Evolutionary conservation across 2,113 vertebrate genomes (phyloP).

Genomic region (Pantherophis guttatus): DNA sequence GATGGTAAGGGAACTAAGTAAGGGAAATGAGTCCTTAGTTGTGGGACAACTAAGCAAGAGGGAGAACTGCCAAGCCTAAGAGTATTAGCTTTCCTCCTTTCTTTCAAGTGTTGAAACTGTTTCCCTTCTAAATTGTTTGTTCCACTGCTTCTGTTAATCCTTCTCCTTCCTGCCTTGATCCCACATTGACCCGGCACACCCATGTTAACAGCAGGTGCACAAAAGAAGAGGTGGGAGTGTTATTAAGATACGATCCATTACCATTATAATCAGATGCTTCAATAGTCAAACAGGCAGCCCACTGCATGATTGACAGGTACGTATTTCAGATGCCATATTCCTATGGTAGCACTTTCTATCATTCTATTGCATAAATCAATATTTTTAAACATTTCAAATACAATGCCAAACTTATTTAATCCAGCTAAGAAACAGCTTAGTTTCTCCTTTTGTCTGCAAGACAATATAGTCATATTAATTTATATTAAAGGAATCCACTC

Average conservation of each 20-base stretch:
- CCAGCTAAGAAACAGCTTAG: not conserved
- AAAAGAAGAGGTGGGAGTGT: not conserved
- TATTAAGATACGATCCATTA: not conserved
- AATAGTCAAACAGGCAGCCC: not conserved
- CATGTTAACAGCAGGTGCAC: not conserved
- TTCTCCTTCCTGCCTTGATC: not conserved
- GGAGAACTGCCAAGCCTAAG: not conserved
- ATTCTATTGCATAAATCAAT: not conserved
- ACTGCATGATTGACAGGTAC: not conserved
- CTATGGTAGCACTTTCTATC: not conserved
- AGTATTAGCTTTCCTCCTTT: not conserved
- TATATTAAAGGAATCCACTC: not conserved
- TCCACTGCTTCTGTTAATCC: not conserved
- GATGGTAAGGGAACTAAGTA: not conserved
- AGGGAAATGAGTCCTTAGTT: not conserved
- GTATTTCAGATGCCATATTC: not conserved
- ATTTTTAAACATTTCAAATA: not conserved
- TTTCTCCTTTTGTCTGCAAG: not conserved
- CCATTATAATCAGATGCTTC: not conserved
- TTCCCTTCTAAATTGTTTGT: not conserved
- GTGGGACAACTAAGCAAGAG: not conserved
- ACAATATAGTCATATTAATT: not conserved
- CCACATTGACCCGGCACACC: not conserved
- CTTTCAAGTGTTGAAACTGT: not conserved
- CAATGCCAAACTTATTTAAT: not conserved